phyloP scores from a whole-genome alignment of 2,113 vertebrate species.

The Ceratotherium simum region DNA sequence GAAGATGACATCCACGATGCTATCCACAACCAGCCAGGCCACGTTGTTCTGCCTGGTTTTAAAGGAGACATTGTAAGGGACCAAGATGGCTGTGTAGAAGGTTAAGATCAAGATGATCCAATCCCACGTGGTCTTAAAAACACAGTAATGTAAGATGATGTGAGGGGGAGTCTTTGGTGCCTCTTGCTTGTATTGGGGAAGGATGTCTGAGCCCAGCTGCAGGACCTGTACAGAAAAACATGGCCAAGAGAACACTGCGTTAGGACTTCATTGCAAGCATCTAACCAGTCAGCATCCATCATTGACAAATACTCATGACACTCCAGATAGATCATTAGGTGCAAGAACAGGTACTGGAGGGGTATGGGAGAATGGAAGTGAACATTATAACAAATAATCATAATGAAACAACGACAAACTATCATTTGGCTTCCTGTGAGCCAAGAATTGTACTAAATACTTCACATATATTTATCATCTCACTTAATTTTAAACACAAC shows the following conservation, averaged over 20 bases:
- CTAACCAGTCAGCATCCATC: neutral
- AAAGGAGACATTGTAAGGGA: constrained; percentile 98
- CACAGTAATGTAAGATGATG: constrained; percentile 98
- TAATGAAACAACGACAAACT: neutral
- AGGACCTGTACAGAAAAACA: constrained; percentile 90
- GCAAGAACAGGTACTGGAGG: neutral
- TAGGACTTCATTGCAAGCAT: neutral
- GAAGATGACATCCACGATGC: constrained; percentile 98
- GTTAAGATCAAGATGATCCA: constrained; percentile 99
- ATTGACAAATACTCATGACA: neutral
- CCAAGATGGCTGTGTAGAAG: constrained; percentile 98
- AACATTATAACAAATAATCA: neutral
- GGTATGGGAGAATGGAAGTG: neutral
- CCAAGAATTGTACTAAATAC: neutral
- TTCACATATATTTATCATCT: neutral
- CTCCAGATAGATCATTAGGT: neutral
- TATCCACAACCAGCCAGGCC: constrained; percentile 97
- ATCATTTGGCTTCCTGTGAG: neutral
- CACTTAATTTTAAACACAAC: constrained; percentile 1
- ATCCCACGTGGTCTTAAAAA: constrained; percentile 99
- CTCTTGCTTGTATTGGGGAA: constrained; percentile 99
- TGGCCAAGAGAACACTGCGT: constrained; percentile 55
- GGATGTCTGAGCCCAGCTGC: constrained; percentile 97
- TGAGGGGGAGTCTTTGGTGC: constrained; percentile 98
- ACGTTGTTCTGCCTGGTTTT: constrained; percentile 99